Conservation (phyloP, 2,113 vertebrate genomes). For the Equus przewalskii region DNA sequence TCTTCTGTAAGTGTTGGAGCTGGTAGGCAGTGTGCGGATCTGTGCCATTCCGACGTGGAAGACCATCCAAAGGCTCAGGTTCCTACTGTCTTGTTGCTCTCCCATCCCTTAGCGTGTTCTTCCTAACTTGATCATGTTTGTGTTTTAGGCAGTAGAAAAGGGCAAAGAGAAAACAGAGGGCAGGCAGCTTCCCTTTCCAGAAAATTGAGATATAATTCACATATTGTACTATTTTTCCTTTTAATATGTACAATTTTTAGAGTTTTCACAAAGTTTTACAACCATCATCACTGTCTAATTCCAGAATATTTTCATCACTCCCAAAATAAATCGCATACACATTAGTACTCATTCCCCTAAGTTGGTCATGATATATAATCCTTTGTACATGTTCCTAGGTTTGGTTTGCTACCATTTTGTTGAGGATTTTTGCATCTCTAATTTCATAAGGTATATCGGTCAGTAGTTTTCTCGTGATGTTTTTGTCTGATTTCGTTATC, state of each 20-base stretch:
- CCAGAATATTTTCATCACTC: background rate
- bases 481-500: slow-evolving; percentile 13
- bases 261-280: background rate
- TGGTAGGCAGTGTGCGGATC: background rate
- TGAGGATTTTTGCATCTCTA: background rate
- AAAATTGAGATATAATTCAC: background rate
- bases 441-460: background rate
- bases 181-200: background rate
- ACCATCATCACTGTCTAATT: background rate
- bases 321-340: background rate
- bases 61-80: background rate
- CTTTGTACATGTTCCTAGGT: background rate
- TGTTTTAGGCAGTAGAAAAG: background rate
- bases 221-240: background rate
- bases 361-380: background rate
- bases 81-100: background rate
- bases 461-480: background rate
- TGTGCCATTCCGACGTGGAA: background rate
- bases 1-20: background rate
- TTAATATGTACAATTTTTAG: background rate
- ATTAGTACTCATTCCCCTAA: background rate
- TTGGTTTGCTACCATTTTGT: background rate
- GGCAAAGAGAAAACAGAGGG: background rate
- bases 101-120: background rate
- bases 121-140: background rate